Evolutionary conservation across 2,797 vertebrate genomes (phyloP), one percentile per base, ranked within the genome.

Genomic region (Prionace glauca): DNA sequence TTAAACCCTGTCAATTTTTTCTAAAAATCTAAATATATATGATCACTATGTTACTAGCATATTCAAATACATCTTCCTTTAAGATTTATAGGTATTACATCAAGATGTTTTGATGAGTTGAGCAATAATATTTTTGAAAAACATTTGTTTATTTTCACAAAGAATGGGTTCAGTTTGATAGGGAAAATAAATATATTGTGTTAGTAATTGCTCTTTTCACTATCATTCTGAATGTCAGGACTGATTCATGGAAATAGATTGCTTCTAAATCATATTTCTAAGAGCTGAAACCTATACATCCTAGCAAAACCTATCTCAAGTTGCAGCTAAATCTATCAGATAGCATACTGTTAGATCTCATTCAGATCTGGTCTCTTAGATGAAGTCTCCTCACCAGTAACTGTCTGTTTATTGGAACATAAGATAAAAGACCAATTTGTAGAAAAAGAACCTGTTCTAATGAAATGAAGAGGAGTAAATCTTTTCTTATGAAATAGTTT

Each of bases 171-270:
- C 32, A 77, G 11, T 77, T 84, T 84, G 81, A 41, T 24, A 90
- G 26, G 56, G 26, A 32, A 62, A 56, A 32, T 1, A 90, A 32
- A 18, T 24, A 41, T 41, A 22, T 69, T 7, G 24, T 92, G 67
- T 69, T n/a, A 92, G 60, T 91, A 92, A 65, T 69, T 69, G 36
- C n/a, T 92, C 62, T 69, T 92, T 92, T n/a, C 65, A 22, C 18
- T 67, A 36, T 36, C 20, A 24, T n/a, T 36, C 90, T 67, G 90
- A 92, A 92, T 67, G 29, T 92, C 90, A 69, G 18, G n/a, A 92
- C n/a, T 92, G 36, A 69, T 67, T 65, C 60, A n/a, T 91, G 90
- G 16, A n/a, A 92, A 92, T 69, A 92, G 69, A 92, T 22, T 69
- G 62, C n/a, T 92, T 92, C 20, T 90, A n/a, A 92, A 69, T 69